phyloP scores from a whole-genome alignment of 2,113 vertebrate species.

The Varanus komodoensis region DNA sequence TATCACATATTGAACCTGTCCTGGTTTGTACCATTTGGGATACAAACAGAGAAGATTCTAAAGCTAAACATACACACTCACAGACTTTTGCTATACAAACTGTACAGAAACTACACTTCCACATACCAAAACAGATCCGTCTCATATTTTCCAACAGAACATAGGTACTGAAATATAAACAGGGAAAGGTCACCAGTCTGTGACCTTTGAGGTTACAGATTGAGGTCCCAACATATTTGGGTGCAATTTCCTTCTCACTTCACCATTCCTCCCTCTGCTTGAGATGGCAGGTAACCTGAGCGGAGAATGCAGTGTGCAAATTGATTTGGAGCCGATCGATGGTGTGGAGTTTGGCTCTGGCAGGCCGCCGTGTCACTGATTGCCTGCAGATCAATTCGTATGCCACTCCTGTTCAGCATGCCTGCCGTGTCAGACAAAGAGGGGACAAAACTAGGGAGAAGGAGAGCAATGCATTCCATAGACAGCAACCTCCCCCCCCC shows the following conservation, averaged over 20 bases:
- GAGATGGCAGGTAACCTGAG: constrained; percentile 77
- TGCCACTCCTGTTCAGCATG: constrained; percentile 74
- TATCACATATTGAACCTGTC: background rate
- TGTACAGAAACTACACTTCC: background rate
- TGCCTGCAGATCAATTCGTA: constrained; percentile 75
- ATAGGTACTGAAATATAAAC: rapidly evolving
- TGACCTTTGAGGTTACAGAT: constrained; percentile 50
- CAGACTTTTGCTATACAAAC: background rate
- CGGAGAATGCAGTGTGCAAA: constrained; percentile 76
- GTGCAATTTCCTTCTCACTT: constrained; percentile 77
- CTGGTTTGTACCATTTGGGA: background rate
- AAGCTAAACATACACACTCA: background rate
- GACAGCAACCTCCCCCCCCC: constrained; percentile 5
- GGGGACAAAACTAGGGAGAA: constrained; percentile 74
- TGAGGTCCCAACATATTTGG: constrained; percentile 69
- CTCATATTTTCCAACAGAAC: constrained; percentile 33
- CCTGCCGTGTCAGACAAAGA: constrained; percentile 76
- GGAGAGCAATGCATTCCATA: constrained; percentile 72
- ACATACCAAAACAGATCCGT: constrained; percentile 25
- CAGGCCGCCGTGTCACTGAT: constrained; percentile 75
- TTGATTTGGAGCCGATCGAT: constrained; percentile 79
- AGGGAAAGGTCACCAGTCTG: constrained; percentile 31
- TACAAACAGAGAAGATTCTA: background rate
- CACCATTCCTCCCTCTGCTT: constrained; percentile 64
- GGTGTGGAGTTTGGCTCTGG: constrained; percentile 71